phyloP scores from a whole-genome alignment of 2,888 invertebrate genomes.

The Drosophila neotestacea region DNA sequence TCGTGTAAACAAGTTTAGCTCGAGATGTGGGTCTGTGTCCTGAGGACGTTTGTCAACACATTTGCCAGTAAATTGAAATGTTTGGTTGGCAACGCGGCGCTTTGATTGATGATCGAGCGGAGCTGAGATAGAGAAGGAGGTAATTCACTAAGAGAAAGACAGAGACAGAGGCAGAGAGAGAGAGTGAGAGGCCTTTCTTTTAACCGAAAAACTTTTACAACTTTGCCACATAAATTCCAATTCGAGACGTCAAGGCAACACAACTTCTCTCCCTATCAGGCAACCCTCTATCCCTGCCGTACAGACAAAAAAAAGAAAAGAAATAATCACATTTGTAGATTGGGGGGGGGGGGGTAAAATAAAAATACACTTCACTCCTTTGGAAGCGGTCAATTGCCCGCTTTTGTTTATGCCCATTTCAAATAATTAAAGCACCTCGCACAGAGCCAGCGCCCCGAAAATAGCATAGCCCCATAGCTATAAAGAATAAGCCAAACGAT shows the following conservation, averaged over 20 bases:
- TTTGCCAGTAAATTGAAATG: conserved; percentile 72
- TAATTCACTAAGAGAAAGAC: no score
- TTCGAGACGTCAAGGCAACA: conserved; percentile 12
- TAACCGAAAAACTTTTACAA: not conserved
- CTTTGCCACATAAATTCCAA: conserved; percentile 22
- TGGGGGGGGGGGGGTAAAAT: not conserved
- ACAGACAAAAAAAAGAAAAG: not conserved
- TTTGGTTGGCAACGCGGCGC: conserved; percentile 49
- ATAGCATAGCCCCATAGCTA: conserved; percentile 53
- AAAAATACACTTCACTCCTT: conserved; percentile 31
- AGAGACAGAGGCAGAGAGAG: not conserved
- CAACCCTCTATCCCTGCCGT: not conserved
- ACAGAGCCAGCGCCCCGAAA: conserved; percentile 30
- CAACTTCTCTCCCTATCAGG: not conserved
- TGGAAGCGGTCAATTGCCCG: conserved; percentile 44
- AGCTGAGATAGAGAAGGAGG: not conserved
- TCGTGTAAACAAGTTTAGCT: conserved; percentile 30
- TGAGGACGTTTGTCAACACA: conserved; percentile 67
- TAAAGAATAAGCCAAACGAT: conserved; percentile 55
- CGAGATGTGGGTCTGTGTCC: conserved; percentile 3
- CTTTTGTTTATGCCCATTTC: conserved; percentile 63
- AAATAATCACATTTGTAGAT: not conserved
- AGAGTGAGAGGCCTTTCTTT: conserved; percentile 3
- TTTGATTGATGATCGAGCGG: conserved; percentile 55
- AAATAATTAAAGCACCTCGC: conserved; percentile 52